These are phyloP conservation scores for Balearica regulorum DNA, from an alignment of 2,797 vertebrate genomes.

Conservation along the genomic window DNA sequence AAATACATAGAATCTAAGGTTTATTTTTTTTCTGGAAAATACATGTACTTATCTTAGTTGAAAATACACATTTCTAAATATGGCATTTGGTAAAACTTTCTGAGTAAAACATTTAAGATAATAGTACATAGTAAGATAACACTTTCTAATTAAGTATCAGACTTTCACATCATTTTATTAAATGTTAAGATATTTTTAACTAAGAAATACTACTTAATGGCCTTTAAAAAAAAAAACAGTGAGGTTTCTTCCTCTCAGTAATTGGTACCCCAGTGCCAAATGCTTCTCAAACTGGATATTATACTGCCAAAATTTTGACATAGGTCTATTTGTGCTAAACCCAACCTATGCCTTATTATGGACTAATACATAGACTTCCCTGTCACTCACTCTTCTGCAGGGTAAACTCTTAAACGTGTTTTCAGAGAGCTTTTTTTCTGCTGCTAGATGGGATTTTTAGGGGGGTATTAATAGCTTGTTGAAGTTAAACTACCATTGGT, in stretches of 20 bases:
- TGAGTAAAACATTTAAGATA: not conserved
- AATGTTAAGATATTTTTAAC: not conserved
- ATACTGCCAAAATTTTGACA: not conserved
- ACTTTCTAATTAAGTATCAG: not conserved
- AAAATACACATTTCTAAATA: not conserved
- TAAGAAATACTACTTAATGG: not conserved
- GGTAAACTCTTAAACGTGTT: not conserved
- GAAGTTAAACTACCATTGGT: not conserved
- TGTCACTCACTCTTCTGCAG: not conserved
- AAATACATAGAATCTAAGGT: not conserved
- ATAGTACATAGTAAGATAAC: not conserved
- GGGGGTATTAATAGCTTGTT: not conserved
- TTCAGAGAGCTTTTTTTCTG: not conserved
- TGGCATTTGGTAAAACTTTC: not conserved
- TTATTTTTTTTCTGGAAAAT: not conserved
- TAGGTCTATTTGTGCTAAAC: not conserved
- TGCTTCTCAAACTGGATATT: not conserved
- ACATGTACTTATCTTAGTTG: not conserved
- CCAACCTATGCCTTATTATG: not conserved
- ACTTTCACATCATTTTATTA: not conserved
- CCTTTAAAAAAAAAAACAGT: not conserved
- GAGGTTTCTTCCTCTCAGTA: not conserved
- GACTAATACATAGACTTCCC: not conserved
- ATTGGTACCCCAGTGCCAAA: not conserved
- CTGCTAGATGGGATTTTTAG: not conserved